Conservation (phyloP, 92 coral and sea anemone genomes). For the Virgularia gustaviana region DNA sequence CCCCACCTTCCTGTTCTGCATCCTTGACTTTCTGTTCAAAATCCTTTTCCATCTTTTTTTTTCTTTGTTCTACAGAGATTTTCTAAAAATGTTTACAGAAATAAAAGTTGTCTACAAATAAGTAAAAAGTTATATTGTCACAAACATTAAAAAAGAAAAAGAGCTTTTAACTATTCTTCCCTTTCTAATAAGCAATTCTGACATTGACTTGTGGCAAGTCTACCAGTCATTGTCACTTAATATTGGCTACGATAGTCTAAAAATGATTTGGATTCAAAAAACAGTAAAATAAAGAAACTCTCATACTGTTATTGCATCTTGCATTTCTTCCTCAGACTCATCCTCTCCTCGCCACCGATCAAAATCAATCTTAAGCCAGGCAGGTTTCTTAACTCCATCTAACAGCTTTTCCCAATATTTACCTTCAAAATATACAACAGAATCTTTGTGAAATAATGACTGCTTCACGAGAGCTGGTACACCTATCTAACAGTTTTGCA, state of each 20-base stretch:
- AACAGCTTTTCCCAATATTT: conserved; percentile 31
- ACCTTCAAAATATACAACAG: background rate
- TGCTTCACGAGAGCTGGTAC: background rate
- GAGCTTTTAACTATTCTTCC: too few species aligned
- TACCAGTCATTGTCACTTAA: too few species aligned
- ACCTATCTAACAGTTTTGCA: background rate
- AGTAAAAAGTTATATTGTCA: background rate
- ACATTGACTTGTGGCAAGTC: too few species aligned
- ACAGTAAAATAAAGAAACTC: background rate
- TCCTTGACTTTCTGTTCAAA: conserved; percentile 22
- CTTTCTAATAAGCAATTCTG: too few species aligned
- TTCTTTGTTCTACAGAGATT: conserved; percentile 36
- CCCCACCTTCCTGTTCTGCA: conserved; percentile 39
- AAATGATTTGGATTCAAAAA: background rate
- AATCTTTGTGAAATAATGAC: background rate
- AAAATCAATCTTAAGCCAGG: conserved; percentile 33
- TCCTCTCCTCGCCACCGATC: conserved; percentile 34
- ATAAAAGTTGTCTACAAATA: background rate
- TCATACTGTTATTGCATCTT: conserved; percentile 29
- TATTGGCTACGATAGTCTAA: too few species aligned
- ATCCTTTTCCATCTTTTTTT: conserved; percentile 16
- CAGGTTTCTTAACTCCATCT: conserved; percentile 12
- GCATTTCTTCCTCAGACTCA: conserved; percentile 31
- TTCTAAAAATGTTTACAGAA: conserved; percentile 3
- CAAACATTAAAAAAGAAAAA: background rate